Percentiles rank a stretch among this genome's conserved stretches.
phyloP scores from a whole-genome alignment of 2,797 vertebrate genomes.

The Molossus alvarezi region DNA sequence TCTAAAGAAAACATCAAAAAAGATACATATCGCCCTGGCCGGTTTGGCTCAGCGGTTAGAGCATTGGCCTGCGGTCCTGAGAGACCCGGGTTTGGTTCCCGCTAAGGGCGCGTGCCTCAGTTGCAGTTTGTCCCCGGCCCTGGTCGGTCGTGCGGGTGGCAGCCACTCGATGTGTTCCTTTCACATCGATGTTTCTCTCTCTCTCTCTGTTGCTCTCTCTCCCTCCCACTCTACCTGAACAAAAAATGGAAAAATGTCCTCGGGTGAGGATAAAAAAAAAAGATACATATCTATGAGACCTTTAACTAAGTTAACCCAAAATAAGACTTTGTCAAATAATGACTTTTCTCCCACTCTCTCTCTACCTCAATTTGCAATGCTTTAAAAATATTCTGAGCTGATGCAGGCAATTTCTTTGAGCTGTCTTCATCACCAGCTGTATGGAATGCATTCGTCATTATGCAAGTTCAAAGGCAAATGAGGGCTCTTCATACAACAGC shows the following conservation, averaged over 20 bases:
- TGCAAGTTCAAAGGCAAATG: conserved; percentile 37
- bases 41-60: too few species aligned
- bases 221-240: too few species aligned
- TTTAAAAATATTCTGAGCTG: conserved; percentile 83
- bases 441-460: conserved; percentile 40
- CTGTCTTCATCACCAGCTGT: conserved; percentile 72
- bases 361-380: conserved; percentile 75
- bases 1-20: conserved; percentile 60
- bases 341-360: conserved; percentile 55
- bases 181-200: too few species aligned
- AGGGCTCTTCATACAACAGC: not conserved
- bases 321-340: conserved; percentile 57
- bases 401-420: conserved; percentile 76
- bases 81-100: too few species aligned
- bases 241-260: too few species aligned
- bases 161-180: too few species aligned
- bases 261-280: too few species aligned
- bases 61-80: too few species aligned
- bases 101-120: too few species aligned
- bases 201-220: too few species aligned
- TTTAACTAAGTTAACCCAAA: conserved; percentile 74
- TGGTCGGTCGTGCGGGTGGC: too few species aligned
- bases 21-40: conserved; percentile 55
- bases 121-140: too few species aligned
- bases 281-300: conserved; percentile 50